Evolutionary conservation across 2,113 vertebrate genomes (phyloP).

Genomic region (Leptodactylus fuscus): DNA sequence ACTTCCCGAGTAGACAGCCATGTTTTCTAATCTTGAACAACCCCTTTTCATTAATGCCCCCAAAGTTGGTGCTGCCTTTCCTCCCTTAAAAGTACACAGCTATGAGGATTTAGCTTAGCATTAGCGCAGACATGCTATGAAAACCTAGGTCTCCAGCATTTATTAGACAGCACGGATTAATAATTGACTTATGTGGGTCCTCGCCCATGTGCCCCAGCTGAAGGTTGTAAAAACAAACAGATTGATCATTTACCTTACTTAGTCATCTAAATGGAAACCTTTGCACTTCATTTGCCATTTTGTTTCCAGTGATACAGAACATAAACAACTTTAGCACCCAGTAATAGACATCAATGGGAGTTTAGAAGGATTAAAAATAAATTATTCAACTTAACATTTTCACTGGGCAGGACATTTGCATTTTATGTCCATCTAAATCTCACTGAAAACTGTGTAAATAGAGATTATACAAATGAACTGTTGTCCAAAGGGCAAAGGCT

Average conservation of each 20-base stretch:
- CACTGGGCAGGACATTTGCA: background rate
- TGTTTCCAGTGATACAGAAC: background rate
- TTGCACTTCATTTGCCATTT: slow-evolving; percentile 48
- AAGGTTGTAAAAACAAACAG: slow-evolving; percentile 60
- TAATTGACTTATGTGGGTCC: slow-evolving; percentile 2
- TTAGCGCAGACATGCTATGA: background rate
- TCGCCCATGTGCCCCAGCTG: slow-evolving; percentile 52
- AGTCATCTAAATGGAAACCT: slow-evolving; percentile 58
- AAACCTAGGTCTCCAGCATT: background rate
- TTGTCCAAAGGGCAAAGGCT: background rate
- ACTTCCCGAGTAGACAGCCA: too few species aligned
- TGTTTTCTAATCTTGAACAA: too few species aligned
- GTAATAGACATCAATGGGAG: background rate
- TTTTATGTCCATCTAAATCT: background rate
- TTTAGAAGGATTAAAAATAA: background rate
- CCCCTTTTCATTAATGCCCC: too few species aligned
- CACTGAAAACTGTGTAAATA: background rate
- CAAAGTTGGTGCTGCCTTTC: too few species aligned
- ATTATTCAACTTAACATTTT: background rate
- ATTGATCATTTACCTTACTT: slow-evolving; percentile 66
- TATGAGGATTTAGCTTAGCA: background rate
- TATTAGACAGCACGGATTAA: background rate
- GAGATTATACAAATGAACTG: background rate
- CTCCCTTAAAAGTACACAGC: background rate
- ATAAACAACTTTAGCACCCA: background rate